phyloP scores from a whole-genome alignment of 2,797 vertebrate genomes.

The Podarcis lilfordi region DNA sequence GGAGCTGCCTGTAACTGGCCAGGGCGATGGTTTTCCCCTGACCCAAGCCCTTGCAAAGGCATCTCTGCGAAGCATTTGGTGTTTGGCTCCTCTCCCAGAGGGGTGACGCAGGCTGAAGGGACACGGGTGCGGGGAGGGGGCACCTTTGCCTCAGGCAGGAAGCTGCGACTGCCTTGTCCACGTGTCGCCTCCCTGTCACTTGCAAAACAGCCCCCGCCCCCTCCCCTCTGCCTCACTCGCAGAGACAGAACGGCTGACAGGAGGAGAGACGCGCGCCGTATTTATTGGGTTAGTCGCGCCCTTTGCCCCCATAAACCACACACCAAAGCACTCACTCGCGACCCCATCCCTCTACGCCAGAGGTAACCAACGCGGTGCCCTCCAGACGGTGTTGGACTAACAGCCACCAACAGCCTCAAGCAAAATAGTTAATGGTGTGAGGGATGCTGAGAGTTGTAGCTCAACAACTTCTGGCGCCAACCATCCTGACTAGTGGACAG shows the following conservation, averaged over 20 bases:
- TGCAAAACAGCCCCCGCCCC: neutral
- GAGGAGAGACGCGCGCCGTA: neutral
- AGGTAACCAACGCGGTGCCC: no score
- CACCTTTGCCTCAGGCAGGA: slow-evolving; percentile 6
- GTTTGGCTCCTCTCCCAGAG: neutral
- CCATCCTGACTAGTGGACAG: no score
- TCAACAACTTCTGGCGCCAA: no score
- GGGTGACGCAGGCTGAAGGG: neutral
- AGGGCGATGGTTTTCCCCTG: neutral
- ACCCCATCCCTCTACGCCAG: no score
- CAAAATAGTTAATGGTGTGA: neutral
- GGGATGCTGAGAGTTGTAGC: no score
- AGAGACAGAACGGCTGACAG: neutral
- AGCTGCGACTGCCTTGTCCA: neutral
- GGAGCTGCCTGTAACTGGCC: no score
- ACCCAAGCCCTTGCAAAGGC: neutral
- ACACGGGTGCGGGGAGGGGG: neutral
- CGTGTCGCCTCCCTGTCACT: neutral
- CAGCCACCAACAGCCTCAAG: no score
- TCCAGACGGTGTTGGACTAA: no score
- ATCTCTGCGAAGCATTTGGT: neutral
- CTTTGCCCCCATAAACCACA: neutral
- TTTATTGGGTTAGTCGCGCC: neutral
- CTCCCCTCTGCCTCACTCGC: neutral
- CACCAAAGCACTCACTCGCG: neutral